Evolutionary conservation across 2,113 vertebrate species (phyloP), one percentile per base, ranked within the genome.

Genomic region (Rhodinocichla rosea): DNA sequence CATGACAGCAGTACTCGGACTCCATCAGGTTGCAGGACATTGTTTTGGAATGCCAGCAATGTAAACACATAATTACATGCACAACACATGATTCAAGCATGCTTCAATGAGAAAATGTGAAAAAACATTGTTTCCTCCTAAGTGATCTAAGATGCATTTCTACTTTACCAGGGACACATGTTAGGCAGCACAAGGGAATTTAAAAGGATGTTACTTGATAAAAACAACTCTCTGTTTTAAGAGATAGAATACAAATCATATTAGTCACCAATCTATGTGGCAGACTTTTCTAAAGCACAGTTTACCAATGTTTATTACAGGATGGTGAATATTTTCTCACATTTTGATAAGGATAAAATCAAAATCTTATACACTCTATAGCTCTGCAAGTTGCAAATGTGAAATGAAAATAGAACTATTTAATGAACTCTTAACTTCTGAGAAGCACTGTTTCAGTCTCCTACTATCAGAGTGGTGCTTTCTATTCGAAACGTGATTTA

Each of bases 221-320:
- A 89, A 92, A 81, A 16, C 9, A 71, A 17, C 20, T 57, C 20
- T 57, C 44, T 67, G 20, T 62, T 86, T 67, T 62, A 80, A 57
- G 55, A 91, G 53, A 90, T 62, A 87, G 82, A 90, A 44, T 37
- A 83, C 56, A 88, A 89, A 70, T 75, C 2, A 21, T 83, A 37
- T 78, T 90, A 64, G 27, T 88, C n/a, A 92, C 91, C 86, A 94
- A 87, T 95, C 81, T 96, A 50, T 94, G 93, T 94, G 94, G 96
- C 95, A 96, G 89, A 65, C 59, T 86, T 63, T 57, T 88, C 50
- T 73, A 76, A 83, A 73, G 69, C 60, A 73, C 16, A 18, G 39
- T 87, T 94, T 85, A 53, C 23, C 24, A 77, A 9, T 67, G 23
- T 65, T 92, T 67, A 40, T 45, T 79, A 50, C 21, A 35, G 32